Percentiles rank a stretch among this genome's conserved stretches.
Conservation (phyloP, 1,140 invertebrate species). For the Drosophila lacertosa region DNA sequence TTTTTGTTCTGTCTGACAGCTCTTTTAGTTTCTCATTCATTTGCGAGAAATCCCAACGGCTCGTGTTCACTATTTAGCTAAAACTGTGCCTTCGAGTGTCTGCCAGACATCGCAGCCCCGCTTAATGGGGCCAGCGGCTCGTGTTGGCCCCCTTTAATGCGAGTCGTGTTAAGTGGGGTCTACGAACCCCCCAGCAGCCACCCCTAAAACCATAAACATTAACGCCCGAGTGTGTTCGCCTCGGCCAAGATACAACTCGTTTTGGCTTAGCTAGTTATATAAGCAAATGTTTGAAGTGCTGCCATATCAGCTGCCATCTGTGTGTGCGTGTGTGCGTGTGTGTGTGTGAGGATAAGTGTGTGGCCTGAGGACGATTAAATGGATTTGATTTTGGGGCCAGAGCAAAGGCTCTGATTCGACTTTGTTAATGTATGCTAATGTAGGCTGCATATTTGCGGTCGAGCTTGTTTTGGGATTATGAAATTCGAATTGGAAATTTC, state of each 20-base stretch:
- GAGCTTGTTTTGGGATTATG: slow-evolving; percentile 23
- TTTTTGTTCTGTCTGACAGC: slow-evolving; percentile 11
- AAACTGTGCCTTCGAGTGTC: slow-evolving; percentile 42
- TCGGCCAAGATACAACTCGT: slow-evolving; percentile 34
- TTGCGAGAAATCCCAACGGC: slow-evolving; percentile 34
- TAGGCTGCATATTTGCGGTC: slow-evolving; percentile 49
- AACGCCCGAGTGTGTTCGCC: slow-evolving; percentile 61
- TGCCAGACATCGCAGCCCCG: not conserved
- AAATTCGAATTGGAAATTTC: slow-evolving; percentile 31
- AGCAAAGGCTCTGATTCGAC: slow-evolving; percentile 31
- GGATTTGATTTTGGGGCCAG: slow-evolving; percentile 58
- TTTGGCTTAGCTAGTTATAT: slow-evolving; percentile 46
- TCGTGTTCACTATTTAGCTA: slow-evolving; percentile 40
- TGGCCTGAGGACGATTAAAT: slow-evolving; percentile 59
- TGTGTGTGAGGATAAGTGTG: slow-evolving; percentile 26
- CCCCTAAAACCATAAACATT: slow-evolving; percentile 49
- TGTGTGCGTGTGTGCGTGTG: not conserved
- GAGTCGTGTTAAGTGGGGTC: slow-evolving; percentile 64
- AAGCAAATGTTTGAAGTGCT: slow-evolving; percentile 36
- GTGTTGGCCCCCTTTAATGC: slow-evolving; percentile 26
- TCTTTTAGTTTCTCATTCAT: slow-evolving; percentile 38
- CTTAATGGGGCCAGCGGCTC: slow-evolving; percentile 48
- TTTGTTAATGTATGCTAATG: slow-evolving; percentile 48
- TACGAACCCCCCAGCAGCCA: slow-evolving; percentile 47
- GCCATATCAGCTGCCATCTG: slow-evolving; percentile 34